A percentile compares a stretch with the other conserved stretches of the same genome.
Conservation (phyloP, 2,797 vertebrate species). For the Erpetoichthys calabaricus region DNA sequence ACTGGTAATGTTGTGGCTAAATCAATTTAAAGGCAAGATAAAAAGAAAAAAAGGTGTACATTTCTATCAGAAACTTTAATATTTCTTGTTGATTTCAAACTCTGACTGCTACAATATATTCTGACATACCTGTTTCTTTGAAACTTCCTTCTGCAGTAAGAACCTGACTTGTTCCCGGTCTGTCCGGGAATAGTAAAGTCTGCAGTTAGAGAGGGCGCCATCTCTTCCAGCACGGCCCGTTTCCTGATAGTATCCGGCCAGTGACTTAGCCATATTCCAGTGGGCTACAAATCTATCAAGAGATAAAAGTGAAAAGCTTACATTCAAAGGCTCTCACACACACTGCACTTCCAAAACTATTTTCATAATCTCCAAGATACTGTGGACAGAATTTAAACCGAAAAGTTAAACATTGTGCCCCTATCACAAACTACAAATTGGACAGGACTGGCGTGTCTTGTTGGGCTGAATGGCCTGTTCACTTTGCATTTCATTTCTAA, state of each 20-base stretch:
- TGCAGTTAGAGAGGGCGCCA: conserved; percentile 71
- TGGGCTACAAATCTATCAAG: conserved; percentile 82
- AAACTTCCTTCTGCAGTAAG: conserved; percentile 76
- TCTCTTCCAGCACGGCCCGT: conserved; percentile 90
- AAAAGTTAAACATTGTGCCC: too few species aligned
- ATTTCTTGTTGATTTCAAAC: too few species aligned
- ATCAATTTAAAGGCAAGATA: too few species aligned
- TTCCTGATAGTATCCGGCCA: conserved; percentile 95
- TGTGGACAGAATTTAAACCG: too few species aligned
- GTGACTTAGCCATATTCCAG: conserved; percentile 94
- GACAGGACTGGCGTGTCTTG: too few species aligned
- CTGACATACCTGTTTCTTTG: conserved; percentile 57
- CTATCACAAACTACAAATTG: too few species aligned
- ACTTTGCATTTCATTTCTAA: too few species aligned
- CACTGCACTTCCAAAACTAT: not conserved
- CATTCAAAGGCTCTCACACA: not conserved
- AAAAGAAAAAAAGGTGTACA: too few species aligned
- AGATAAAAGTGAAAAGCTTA: not conserved
- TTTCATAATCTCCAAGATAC: not conserved
- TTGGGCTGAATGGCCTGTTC: too few species aligned
- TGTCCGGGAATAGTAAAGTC: conserved; percentile 77
- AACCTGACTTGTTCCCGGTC: conserved; percentile 78
- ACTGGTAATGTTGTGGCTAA: too few species aligned
- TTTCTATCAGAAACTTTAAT: too few species aligned
- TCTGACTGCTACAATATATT: not conserved